Evolutionary conservation across 2,888 invertebrate genomes (phyloP).

Genomic region (Epirrhoe alternata): DNA sequence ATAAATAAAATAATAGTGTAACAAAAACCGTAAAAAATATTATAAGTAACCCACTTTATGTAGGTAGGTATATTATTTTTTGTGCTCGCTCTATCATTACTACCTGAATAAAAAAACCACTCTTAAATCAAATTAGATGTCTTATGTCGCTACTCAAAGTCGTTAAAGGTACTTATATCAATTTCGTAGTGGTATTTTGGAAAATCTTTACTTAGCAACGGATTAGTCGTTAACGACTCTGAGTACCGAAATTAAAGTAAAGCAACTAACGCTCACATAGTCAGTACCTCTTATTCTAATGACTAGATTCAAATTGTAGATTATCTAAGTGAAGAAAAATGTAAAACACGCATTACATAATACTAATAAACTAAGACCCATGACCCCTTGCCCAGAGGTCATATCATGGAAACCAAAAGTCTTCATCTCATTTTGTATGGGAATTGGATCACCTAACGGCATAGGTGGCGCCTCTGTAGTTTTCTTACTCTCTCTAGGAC

Average conservation of each 20-base stretch:
- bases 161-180: too few species aligned
- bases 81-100: too few species aligned
- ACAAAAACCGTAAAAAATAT: too few species aligned
- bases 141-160: too few species aligned
- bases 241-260: slow-evolving; percentile 25
- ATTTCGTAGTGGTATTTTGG: too few species aligned
- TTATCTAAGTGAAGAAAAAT: slow-evolving; percentile 72
- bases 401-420: slow-evolving; percentile 74
- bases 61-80: too few species aligned
- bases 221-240: too few species aligned
- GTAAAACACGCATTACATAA: slow-evolving; percentile 67
- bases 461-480: slow-evolving; percentile 70
- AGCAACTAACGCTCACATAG: slow-evolving; percentile 57
- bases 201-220: too few species aligned
- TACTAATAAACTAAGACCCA: slow-evolving; percentile 51
- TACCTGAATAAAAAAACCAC: too few species aligned
- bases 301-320: slow-evolving; percentile 57
- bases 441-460: slow-evolving; percentile 70
- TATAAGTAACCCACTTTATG: too few species aligned
- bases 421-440: slow-evolving; percentile 81
- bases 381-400: slow-evolving; percentile 55
- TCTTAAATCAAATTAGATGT: too few species aligned
- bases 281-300: slow-evolving; percentile 69
- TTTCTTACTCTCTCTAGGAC: slow-evolving; percentile 68
- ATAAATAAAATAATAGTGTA: too few species aligned